A percentile compares a stretch with the other conserved stretches of the same genome.
These are phyloP conservation scores for Oncopeltus fasciatus DNA, from an alignment of 1,140 invertebrate genomes.

Conservation along the genomic window DNA sequence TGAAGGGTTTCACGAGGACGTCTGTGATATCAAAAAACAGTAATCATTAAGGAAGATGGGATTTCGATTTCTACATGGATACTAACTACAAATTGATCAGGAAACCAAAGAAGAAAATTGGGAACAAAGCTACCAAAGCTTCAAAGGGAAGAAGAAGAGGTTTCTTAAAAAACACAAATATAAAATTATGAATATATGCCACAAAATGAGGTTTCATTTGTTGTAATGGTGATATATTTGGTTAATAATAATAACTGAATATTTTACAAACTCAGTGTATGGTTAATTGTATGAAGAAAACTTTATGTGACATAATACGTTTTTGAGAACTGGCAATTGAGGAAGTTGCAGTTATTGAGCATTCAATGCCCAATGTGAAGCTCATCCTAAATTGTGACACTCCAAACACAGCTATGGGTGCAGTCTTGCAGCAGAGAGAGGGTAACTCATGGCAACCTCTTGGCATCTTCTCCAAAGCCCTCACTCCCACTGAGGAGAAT, in stretches of 20 bases:
- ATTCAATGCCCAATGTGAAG: too few species aligned
- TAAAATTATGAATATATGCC: background rate
- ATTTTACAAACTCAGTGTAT: background rate
- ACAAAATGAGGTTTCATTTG: background rate
- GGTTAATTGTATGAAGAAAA: too few species aligned
- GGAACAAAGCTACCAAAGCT: background rate
- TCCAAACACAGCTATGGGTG: too few species aligned
- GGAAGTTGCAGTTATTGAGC: too few species aligned
- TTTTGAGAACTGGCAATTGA: too few species aligned
- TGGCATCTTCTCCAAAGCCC: too few species aligned
- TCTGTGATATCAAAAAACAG: constrained; percentile 19
- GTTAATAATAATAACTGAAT: background rate
- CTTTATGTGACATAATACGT: too few species aligned
- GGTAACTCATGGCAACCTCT: too few species aligned
- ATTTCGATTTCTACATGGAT: background rate
- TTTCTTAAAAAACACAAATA: background rate
- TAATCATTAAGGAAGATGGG: background rate
- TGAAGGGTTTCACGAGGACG: constrained; percentile 31
- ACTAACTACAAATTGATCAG: background rate
- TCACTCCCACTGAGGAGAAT: too few species aligned
- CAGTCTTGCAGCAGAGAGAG: too few species aligned
- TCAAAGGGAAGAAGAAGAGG: background rate
- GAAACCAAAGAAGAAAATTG: background rate
- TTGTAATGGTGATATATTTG: too few species aligned
- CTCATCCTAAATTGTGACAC: too few species aligned